Conservation (phyloP, 2,888 invertebrate species). For the Phaonia tiefii region DNA sequence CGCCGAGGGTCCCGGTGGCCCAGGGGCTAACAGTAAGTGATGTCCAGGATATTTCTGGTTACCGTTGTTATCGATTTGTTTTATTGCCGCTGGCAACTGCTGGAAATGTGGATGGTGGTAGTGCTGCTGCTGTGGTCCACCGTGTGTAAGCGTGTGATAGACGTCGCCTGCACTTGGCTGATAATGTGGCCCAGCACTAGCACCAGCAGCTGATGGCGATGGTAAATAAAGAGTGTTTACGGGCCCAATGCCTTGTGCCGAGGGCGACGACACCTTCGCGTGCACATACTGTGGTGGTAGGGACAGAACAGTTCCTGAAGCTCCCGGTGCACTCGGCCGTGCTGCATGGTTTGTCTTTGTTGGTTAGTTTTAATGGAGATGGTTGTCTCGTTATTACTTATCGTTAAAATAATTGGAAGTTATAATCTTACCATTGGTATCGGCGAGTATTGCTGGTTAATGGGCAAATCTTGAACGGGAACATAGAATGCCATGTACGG, state of each 20-base stretch:
- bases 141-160: conserved; percentile 74
- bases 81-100: conserved; percentile 67
- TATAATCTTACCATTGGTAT: conserved; percentile 72
- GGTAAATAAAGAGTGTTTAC: conserved; percentile 35
- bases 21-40: conserved; percentile 69
- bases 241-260: conserved; percentile 36
- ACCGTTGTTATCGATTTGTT: conserved; percentile 59
- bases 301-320: conserved; percentile 71
- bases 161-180: conserved; percentile 73
- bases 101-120: conserved; percentile 62
- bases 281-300: conserved; percentile 77
- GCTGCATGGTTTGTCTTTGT: conserved; percentile 69
- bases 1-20: conserved; percentile 66
- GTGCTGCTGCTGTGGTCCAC: conserved; percentile 53
- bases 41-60: conserved; percentile 59
- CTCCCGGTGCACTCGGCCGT: conserved; percentile 71
- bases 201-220: conserved; percentile 57
- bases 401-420: conserved; percentile 61
- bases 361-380: conserved; percentile 7
- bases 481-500: conserved; percentile 92
- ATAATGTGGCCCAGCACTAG: too few species aligned
- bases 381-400: conserved; percentile 35
- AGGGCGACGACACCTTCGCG: conserved; percentile 68
- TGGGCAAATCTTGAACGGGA: conserved; percentile 83
- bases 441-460: conserved; percentile 78